A percentile compares a stretch with the other conserved stretches of the same genome.
phyloP scores from a whole-genome alignment of 1,140 invertebrate genomes.

The Apis cerana region DNA sequence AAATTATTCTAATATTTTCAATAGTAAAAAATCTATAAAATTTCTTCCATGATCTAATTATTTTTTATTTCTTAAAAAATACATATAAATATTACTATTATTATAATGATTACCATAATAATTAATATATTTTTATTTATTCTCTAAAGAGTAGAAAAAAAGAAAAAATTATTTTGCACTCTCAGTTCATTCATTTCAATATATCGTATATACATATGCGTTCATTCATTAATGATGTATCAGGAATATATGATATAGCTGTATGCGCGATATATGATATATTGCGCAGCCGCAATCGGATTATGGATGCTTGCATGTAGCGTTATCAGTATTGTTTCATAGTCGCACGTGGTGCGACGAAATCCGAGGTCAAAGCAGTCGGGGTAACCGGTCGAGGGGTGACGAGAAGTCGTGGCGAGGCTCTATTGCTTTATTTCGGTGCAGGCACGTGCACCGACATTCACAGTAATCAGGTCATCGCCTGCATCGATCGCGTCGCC shows the following conservation, averaged over 20 bases:
- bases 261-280: too few species aligned
- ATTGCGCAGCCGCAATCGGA: too few species aligned
- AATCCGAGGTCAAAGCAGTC: conserved; percentile 33
- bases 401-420: conserved; percentile 29
- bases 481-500: conserved; percentile 62
- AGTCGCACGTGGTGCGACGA: conserved; percentile 36
- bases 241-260: too few species aligned
- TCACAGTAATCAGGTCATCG: conserved; percentile 64
- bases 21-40: background rate
- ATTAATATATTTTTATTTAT: too few species aligned
- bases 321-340: conserved; percentile 25
- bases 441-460: conserved; percentile 62
- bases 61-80: too few species aligned
- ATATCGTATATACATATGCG: background rate
- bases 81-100: too few species aligned
- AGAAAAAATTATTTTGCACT: too few species aligned
- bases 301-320: background rate
- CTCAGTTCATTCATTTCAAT: too few species aligned
- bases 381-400: conserved; percentile 28
- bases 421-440: conserved; percentile 60
- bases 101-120: too few species aligned
- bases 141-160: too few species aligned
- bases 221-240: background rate
- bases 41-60: background rate
- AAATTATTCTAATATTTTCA: too few species aligned